Evolutionary conservation across 1,140 invertebrate genomes (phyloP).

Genomic region (Belonocnema kinseyi): DNA sequence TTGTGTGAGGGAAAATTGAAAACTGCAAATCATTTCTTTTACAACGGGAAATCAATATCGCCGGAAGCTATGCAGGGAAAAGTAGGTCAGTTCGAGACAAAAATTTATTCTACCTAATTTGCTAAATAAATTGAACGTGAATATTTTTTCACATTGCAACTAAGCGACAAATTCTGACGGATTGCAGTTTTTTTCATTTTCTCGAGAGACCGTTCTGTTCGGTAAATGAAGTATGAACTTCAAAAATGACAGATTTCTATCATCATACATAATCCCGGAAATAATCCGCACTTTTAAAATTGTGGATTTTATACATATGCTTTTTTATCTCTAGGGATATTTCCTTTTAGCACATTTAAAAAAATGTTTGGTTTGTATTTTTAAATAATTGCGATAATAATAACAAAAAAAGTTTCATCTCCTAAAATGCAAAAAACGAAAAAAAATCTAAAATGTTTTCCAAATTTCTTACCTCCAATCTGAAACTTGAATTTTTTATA

Average conservation of each 20-base stretch:
- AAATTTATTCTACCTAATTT: slow-evolving; percentile 28
- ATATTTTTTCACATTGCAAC: slow-evolving; percentile 12
- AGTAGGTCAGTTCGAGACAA: slow-evolving; percentile 17
- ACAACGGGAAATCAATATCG: slow-evolving; percentile 21
- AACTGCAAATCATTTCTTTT: slow-evolving; percentile 23
- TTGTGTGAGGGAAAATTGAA: slow-evolving; percentile 13
- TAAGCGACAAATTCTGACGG: slow-evolving; percentile 21
- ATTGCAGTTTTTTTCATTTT: slow-evolving; percentile 16
- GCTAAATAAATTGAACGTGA: slow-evolving; percentile 17
- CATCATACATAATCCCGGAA: not conserved
- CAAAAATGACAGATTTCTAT: not conserved
- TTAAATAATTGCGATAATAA: no score
- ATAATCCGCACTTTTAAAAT: not conserved
- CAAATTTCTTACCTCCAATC: no score
- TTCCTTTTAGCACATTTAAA: not conserved
- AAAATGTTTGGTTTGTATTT: no score
- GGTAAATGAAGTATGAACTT: slow-evolving; percentile 18
- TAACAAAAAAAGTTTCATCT: no score
- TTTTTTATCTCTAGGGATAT: not conserved
- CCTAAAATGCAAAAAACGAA: no score
- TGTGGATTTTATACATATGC: not conserved
- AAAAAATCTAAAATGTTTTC: no score
- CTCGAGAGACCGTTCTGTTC: not conserved
- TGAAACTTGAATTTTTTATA: no score
- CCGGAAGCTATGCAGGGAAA: not conserved